Percentiles rank a stretch among this genome's conserved stretches.
Evolutionary conservation across 1,140 invertebrate species (phyloP).

Genomic region (Musca vetustissima): DNA sequence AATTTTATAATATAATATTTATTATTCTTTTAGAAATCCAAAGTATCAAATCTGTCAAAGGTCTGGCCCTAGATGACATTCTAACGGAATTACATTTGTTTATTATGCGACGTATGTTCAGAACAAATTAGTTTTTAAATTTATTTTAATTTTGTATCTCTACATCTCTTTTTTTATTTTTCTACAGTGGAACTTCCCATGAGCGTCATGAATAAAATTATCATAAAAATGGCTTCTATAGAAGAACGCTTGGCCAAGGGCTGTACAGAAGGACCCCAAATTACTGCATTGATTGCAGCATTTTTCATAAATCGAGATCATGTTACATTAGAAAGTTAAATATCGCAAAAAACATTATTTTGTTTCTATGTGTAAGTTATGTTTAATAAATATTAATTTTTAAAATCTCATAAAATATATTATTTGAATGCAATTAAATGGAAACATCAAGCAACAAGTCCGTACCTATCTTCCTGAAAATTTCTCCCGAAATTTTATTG

Average conservation of each 20-base stretch:
- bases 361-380: slow-evolving; percentile 2
- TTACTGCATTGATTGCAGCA: slow-evolving; percentile 77
- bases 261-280: slow-evolving; percentile 80
- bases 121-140: background rate
- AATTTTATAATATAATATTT: slow-evolving; percentile 6
- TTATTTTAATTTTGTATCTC: slow-evolving; percentile 46
- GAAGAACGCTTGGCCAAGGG: slow-evolving; percentile 77
- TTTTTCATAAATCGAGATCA: slow-evolving; percentile 73
- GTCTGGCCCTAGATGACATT: slow-evolving; percentile 87
- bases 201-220: slow-evolving; percentile 69
- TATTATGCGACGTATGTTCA: slow-evolving; percentile 77
- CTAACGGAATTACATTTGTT: slow-evolving; percentile 83
- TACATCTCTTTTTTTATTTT: too few species aligned
- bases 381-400: background rate
- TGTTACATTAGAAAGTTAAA: slow-evolving; percentile 48
- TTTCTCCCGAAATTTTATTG: too few species aligned
- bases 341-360: background rate
- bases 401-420: too few species aligned
- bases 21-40: slow-evolving; percentile 68
- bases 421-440: too few species aligned
- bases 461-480: too few species aligned
- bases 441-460: too few species aligned
- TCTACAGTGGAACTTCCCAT: slow-evolving; percentile 82
- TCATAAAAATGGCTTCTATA: slow-evolving; percentile 81
- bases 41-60: slow-evolving; percentile 82